A percentile compares a stretch with the other conserved stretches of the same genome.
Evolutionary conservation across 2,888 invertebrate species (phyloP).

Genomic region (Ochropacha duplaris): DNA sequence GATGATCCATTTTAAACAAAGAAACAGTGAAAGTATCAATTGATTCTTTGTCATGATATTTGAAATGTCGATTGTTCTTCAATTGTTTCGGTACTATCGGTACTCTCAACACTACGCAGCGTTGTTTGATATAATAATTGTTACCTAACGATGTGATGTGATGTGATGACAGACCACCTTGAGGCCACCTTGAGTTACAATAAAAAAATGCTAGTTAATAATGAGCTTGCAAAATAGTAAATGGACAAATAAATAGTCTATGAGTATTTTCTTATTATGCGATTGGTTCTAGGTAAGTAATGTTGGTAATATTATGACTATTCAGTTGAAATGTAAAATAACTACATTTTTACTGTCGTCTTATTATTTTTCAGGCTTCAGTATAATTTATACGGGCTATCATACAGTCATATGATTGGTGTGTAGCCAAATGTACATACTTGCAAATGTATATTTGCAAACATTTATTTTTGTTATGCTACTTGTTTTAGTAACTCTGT

Average conservation of each 20-base stretch:
- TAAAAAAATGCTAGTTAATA: conserved; percentile 39
- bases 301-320: too few species aligned
- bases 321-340: neutral
- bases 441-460: too few species aligned
- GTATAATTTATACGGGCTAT: too few species aligned
- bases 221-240: conserved; percentile 33
- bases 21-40: conserved; percentile 28
- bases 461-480: neutral
- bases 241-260: neutral
- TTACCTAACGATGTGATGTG: conserved; percentile 34
- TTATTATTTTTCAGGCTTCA: too few species aligned
- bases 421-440: neutral
- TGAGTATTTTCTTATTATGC: neutral
- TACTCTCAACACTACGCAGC: conserved; percentile 11
- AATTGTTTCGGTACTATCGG: conserved; percentile 18
- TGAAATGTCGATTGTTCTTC: conserved; percentile 30
- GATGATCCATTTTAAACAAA: conserved; percentile 15
- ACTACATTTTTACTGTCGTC: too few species aligned
- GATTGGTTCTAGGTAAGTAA: too few species aligned
- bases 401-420: too few species aligned
- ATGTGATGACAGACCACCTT: conserved; percentile 30
- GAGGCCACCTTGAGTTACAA: conserved; percentile 34
- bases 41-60: conserved; percentile 26
- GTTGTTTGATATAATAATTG: conserved; percentile 11
- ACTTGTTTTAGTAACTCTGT: conserved; percentile 11